Evolutionary conservation across 2,888 invertebrate genomes (phyloP), one percentile per base, ranked within the genome.

Genomic region (Amphimallon solstitiale): DNA sequence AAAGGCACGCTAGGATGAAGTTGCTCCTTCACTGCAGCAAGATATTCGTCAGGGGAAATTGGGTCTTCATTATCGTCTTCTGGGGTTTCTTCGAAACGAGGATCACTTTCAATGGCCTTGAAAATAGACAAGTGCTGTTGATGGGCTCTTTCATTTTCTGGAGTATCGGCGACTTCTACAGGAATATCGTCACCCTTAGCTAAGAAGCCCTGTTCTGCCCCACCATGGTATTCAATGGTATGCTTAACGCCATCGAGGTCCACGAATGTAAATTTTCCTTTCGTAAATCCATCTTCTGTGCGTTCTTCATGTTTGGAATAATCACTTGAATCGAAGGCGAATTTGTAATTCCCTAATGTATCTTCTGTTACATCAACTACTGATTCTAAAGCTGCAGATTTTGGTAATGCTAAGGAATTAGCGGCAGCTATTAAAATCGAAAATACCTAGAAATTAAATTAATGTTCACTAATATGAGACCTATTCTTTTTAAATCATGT

Each of bases 131-230:
- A 60, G 66, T 75, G 74, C 7, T 70, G 66, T 12, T 71, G 69
- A 43, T 71, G 70, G n/a, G 75, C 75, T 5, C 61, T 52, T 9
- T 70, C 70, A n/a, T 77, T 76, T 69, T 78, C 77, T 1, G 73
- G 72, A 5, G 76, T 75, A 21, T 76, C 77, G 14, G 52, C 45
- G 4, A 75, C 75, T 35, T 72, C 68, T 9, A 69, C 66, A 7
- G 74, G 74, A 37, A 74, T 29, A 52, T 71, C 71, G 63, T 68
- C 64, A 5, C 73, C 68, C 5, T 67, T 23, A 7, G 72, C 69
- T 12, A 65, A 51, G 60, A 71, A 73, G 3, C 75, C 75, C 7
- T 71, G 52, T 9, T 64, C 64, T n/a, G 71, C 73, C n/a, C 71
- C 71, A 5, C 71, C 65, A 51, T 14, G 52, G 63, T 66, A 66